phyloP scores from a whole-genome alignment of 2,888 invertebrate species.

The Pimpla rufipes region DNA sequence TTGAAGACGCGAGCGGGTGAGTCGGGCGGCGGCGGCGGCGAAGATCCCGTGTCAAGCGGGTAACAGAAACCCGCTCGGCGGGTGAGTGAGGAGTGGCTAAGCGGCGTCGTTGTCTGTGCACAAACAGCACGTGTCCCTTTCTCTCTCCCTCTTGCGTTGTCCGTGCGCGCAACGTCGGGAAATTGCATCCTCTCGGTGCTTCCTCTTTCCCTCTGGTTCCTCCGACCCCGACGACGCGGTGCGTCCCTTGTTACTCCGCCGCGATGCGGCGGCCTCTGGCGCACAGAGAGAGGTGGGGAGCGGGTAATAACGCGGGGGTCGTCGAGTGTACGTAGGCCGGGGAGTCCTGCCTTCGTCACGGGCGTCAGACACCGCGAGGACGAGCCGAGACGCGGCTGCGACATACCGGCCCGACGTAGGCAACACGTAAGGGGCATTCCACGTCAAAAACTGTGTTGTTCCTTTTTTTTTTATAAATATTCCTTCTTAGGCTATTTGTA shows the following conservation, averaged over 20 bases:
- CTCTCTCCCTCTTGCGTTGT: slow-evolving; percentile 35
- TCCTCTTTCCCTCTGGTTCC: slow-evolving; percentile 18
- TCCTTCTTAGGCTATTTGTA: not conserved
- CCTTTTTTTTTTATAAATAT: too few relatives aligned
- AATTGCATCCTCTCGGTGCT: slow-evolving; percentile 43
- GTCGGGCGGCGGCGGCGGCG: slow-evolving; percentile 40
- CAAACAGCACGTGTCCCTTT: not conserved
- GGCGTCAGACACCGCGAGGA: not conserved
- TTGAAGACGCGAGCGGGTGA: slow-evolving; percentile 22
- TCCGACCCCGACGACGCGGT: not conserved
- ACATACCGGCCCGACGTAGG: not conserved
- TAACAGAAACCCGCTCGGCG: slow-evolving; percentile 55
- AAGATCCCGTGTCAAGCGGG: slow-evolving; percentile 62
- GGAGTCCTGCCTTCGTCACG: slow-evolving; percentile 27
- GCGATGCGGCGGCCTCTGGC: slow-evolving; percentile 15
- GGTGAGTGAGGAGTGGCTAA: slow-evolving; percentile 62
- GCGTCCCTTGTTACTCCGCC: slow-evolving; percentile 21
- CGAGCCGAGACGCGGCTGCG: slow-evolving; percentile 2
- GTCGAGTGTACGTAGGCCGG: slow-evolving; percentile 6
- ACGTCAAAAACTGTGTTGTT: not conserved
- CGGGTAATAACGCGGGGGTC: slow-evolving; percentile 40
- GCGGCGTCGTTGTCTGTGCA: slow-evolving; percentile 34
- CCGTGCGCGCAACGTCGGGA: slow-evolving; percentile 34
- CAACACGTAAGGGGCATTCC: not conserved
- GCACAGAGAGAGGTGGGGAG: slow-evolving; percentile 7